Conservation (phyloP, 2,888 invertebrate species). For the Orthonevra nobilis region DNA sequence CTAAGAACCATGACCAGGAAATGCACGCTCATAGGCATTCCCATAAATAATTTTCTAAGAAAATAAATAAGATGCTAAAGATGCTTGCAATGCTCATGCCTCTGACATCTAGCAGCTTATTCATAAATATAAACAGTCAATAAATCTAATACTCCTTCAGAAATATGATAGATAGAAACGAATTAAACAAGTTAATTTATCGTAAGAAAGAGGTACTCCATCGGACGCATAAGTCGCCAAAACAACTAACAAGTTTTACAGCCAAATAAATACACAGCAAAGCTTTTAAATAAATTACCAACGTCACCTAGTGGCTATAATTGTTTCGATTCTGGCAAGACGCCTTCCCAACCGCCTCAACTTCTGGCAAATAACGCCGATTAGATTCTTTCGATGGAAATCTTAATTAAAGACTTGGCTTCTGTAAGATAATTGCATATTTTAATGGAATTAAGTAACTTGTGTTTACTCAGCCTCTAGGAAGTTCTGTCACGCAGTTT, state of each 20-base stretch:
- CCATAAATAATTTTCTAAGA: too few relatives aligned
- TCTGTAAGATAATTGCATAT: conserved; percentile 19
- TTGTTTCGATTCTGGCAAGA: conserved; percentile 28
- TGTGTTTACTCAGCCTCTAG: conserved; percentile 29
- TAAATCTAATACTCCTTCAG: conserved; percentile 56
- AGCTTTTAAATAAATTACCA: conserved; percentile 32
- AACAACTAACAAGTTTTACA: conserved; percentile 40
- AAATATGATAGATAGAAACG: not conserved
- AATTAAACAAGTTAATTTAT: conserved; percentile 36
- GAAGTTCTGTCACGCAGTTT: conserved; percentile 26
- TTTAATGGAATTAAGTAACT: conserved; percentile 7
- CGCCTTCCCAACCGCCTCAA: conserved; percentile 22
- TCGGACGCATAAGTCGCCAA: conserved; percentile 33
- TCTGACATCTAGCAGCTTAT: conserved; percentile 27
- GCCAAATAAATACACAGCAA: not conserved
- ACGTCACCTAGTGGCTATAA: conserved; percentile 21
- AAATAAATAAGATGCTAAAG: too few relatives aligned
- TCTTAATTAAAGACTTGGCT: conserved; percentile 21
- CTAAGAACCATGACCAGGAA: too few relatives aligned
- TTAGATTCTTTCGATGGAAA: conserved; percentile 13
- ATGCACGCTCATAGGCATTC: too few relatives aligned
- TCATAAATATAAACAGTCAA: conserved; percentile 31
- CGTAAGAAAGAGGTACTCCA: conserved; percentile 1
- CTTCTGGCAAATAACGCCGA: conserved; percentile 11
- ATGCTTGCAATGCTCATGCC: too few relatives aligned